Percentiles rank a stretch among this genome's conserved stretches.
Evolutionary conservation across 1,140 invertebrate genomes (phyloP).

Genomic region (Drosophila rufa): DNA sequence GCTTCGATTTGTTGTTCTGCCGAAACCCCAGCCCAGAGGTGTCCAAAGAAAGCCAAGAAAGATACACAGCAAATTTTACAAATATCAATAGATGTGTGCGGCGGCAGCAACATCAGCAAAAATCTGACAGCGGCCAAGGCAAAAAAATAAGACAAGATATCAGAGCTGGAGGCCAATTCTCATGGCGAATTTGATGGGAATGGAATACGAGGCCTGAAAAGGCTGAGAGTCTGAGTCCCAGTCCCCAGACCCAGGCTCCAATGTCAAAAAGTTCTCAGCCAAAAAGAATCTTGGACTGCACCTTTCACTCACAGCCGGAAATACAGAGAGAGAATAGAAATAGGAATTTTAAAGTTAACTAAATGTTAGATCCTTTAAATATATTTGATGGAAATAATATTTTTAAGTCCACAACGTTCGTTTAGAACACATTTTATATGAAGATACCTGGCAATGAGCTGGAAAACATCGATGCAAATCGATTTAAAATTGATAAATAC

Average conservation of each 20-base stretch:
- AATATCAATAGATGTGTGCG: slow-evolving; percentile 38
- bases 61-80: slow-evolving; percentile 30
- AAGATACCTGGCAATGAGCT: too few species aligned
- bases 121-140: slow-evolving; percentile 6
- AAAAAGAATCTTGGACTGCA: slow-evolving; percentile 31
- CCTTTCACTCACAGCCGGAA: slow-evolving; percentile 35
- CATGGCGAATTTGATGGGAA: slow-evolving; percentile 32
- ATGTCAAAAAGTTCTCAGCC: slow-evolving; percentile 29
- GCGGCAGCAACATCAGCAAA: slow-evolving; percentile 13
- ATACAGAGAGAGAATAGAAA: slow-evolving; percentile 7
- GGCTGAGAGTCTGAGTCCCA: background rate
- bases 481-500: too few species aligned
- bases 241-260: background rate
- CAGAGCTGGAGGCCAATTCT: slow-evolving; percentile 29
- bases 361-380: too few species aligned
- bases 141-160: background rate
- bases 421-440: too few species aligned
- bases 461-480: too few species aligned
- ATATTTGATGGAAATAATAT: too few species aligned
- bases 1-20: slow-evolving; percentile 32
- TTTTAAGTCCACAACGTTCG: too few species aligned
- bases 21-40: slow-evolving; percentile 3
- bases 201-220: slow-evolving; percentile 15
- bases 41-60: slow-evolving; percentile 13
- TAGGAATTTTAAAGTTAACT: too few species aligned